phyloP scores from a whole-genome alignment of 1,140 invertebrate species.

The Drosophila guanche region DNA sequence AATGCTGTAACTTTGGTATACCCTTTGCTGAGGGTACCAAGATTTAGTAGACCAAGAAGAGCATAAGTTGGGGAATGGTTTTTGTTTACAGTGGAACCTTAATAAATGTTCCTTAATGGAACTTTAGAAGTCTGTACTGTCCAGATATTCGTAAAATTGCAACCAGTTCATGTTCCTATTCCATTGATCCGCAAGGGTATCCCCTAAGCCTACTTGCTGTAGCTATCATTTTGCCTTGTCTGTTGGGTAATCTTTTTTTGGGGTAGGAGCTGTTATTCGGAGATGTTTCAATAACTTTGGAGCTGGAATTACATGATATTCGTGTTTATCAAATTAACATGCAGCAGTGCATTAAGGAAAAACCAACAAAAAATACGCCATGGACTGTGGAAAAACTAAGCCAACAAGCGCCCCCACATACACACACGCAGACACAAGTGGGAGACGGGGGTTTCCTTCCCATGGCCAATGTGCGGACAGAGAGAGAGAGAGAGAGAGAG shows the following conservation, averaged over 20 bases:
- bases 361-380: constrained; percentile 27
- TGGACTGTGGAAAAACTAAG: constrained; percentile 54
- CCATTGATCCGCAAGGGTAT: no score
- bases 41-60: no score
- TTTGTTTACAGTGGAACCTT: no score
- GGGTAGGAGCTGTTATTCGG: neutral
- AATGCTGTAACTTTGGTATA: neutral
- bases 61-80: no score
- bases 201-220: no score
- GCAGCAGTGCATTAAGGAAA: constrained; percentile 28
- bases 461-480: constrained; percentile 57
- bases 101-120: no score
- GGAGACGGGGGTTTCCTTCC: constrained; percentile 47
- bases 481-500: no score
- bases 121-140: no score
- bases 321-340: constrained; percentile 70
- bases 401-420: constrained; percentile 72
- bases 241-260: constrained; percentile 11
- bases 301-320: constrained; percentile 37
- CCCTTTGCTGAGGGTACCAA: no score
- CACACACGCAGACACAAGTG: constrained; percentile 5
- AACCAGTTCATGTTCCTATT: no score
- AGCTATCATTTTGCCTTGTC: neutral
- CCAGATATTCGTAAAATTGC: no score
- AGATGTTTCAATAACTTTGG: constrained; percentile 38